Evolutionary conservation across 2,797 vertebrate species (phyloP), one percentile per base, ranked within the genome.

Genomic region (Cynopterus sphinx): DNA sequence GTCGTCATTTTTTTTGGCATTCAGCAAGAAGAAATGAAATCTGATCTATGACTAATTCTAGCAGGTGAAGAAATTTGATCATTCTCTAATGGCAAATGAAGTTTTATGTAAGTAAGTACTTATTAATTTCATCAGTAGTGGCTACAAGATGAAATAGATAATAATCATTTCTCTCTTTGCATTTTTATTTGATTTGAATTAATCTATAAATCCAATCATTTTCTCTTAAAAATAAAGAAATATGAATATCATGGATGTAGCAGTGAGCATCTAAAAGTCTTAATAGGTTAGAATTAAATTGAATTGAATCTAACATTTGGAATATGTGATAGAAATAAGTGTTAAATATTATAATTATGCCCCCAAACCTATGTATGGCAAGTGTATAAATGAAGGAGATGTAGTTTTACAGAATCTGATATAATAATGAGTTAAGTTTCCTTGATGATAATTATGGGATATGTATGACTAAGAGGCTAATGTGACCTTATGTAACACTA

Each of bases 151-250:
- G 43, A 46, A 87, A 86, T 71, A 73, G 12, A 55, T 73, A 55
- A 63, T 36, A 63, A 49, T 55, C 6, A 65, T 91, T 61, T 77
- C 6, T 36, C 12, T 46, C 26, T 90, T 33, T 92, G 6, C 26
- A 67, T 85, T 89, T 95, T 21, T 84, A n/a, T 41, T 78, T 68
- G 59, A 70, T 81, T 92, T 87, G 15, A 4, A 90, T 75, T 96
- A 33, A 84, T 12, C 63, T 89, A 51, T 84, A 74, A 83, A 61
- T 83, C 33, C 6, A 79, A 31, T 70, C 12, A 53, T 82, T 93
- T 85, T 90, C 59, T 70, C 53, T 78, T 81, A 28, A 67, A 77
- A 53, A 26, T 28, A 4, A 70, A 81, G 16, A 3, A 70, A 70
- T 24, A 74, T 24, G 41, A 55, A 63, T 51, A 53, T 70, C 15